Evolutionary conservation across 1,140 invertebrate species (phyloP).

Genomic region (Anoplophora glabripennis): DNA sequence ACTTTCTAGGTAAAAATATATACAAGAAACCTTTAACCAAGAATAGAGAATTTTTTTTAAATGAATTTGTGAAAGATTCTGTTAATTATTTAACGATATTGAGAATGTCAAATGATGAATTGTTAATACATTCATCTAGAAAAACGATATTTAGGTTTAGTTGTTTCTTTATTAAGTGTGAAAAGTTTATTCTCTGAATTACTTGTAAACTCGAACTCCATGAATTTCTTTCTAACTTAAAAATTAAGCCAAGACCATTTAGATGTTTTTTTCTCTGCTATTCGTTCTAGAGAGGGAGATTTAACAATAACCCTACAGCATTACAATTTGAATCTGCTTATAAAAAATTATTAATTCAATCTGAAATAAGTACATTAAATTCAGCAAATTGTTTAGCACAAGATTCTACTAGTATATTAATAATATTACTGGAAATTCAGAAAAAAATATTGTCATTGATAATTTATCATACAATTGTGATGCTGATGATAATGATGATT

Average conservation of each 20-base stretch:
- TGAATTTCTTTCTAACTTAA: no score
- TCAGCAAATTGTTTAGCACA: constrained; percentile 5
- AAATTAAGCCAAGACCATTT: not conserved
- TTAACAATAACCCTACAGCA: constrained; percentile 14
- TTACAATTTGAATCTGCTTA: constrained; percentile 12
- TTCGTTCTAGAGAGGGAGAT: constrained; percentile 7
- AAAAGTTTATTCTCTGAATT: no score
- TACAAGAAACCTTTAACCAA: no score
- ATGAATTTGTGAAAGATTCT: no score
- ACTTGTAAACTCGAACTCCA: no score
- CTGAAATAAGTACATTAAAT: not conserved
- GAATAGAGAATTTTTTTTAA: no score
- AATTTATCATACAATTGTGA: not conserved
- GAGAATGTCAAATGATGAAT: no score
- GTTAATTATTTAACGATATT: no score
- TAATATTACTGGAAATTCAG: not conserved
- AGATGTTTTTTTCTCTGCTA: constrained; percentile 10
- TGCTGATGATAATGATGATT: not conserved
- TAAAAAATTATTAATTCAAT: constrained; percentile 6
- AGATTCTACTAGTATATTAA: not conserved
- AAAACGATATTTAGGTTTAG: no score
- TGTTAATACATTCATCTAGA: no score
- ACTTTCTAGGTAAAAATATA: no score
- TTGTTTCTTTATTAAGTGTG: no score
- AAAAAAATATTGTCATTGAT: not conserved